Conservation (phyloP, 2,797 vertebrate genomes). For the Phylloscopus collybita region DNA sequence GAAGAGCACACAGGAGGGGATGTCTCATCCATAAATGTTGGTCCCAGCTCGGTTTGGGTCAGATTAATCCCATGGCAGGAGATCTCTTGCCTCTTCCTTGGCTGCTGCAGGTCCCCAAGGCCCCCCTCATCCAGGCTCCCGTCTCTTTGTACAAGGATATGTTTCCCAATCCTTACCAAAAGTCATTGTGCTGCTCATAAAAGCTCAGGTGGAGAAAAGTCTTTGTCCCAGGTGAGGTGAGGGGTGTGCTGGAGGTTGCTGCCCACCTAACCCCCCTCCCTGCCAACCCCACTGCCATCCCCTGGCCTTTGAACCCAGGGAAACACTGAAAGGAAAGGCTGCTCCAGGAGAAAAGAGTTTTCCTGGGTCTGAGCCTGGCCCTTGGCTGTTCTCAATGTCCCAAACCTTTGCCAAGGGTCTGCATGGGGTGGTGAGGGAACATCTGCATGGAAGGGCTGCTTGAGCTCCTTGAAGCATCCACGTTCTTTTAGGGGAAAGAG, state of each 20-base stretch:
- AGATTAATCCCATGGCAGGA: not conserved
- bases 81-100: not conserved
- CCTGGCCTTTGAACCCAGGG: not conserved
- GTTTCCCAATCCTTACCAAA: not conserved
- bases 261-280: not conserved
- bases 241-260: not conserved
- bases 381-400: not conserved
- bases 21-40: not conserved
- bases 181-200: rapidly evolving
- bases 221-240: not conserved
- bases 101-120: not conserved
- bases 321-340: not conserved
- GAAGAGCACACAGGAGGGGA: not conserved
- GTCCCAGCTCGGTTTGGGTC: not conserved
- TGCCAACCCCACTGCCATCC: not conserved
- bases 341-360: not conserved
- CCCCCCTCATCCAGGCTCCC: too few species aligned
- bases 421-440: not conserved
- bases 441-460: not conserved
- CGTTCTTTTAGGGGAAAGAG: not conserved
- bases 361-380: not conserved
- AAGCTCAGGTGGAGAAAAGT: not conserved
- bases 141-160: not conserved
- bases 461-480: not conserved
- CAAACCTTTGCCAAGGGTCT: not conserved